Evolutionary conservation across 2,797 vertebrate genomes (phyloP).

Genomic region (Falco rusticolus): DNA sequence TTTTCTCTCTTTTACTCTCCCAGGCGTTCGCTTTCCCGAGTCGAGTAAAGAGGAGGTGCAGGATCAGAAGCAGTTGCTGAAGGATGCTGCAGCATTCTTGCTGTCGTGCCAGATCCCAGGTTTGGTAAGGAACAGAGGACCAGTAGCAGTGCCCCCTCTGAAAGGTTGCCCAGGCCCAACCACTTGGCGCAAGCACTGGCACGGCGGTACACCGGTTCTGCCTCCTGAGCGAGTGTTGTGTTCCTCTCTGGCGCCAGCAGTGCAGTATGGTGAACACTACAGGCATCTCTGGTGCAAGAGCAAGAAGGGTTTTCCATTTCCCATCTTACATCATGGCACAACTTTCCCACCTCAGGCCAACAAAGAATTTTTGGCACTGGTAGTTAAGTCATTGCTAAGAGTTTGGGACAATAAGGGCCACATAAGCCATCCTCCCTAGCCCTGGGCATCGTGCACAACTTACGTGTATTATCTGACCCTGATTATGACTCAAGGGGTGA

Average conservation of each 20-base stretch:
- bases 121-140: conserved; percentile 82
- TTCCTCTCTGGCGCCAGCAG: background rate
- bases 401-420: background rate
- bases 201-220: accelerated
- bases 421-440: background rate
- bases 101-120: conserved; percentile 96
- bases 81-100: conserved; percentile 92
- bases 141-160: background rate
- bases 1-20: background rate
- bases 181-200: background rate
- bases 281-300: background rate
- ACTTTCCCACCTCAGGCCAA: background rate
- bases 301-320: background rate
- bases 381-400: background rate
- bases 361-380: background rate
- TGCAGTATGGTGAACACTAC: background rate
- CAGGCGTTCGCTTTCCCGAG: conserved; percentile 93
- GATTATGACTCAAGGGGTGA: conserved; percentile 10
- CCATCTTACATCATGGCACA: background rate
- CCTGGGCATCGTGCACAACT: background rate
- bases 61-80: conserved; percentile 96
- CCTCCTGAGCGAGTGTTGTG: accelerated
- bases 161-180: background rate
- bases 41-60: conserved; percentile 86
- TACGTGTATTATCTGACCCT: background rate